A percentile compares a stretch with the other conserved stretches of the same genome.
These are phyloP conservation scores for Oxystoma pomonae DNA, from an alignment of 2,888 invertebrate genomes.

Conservation along the genomic window DNA sequence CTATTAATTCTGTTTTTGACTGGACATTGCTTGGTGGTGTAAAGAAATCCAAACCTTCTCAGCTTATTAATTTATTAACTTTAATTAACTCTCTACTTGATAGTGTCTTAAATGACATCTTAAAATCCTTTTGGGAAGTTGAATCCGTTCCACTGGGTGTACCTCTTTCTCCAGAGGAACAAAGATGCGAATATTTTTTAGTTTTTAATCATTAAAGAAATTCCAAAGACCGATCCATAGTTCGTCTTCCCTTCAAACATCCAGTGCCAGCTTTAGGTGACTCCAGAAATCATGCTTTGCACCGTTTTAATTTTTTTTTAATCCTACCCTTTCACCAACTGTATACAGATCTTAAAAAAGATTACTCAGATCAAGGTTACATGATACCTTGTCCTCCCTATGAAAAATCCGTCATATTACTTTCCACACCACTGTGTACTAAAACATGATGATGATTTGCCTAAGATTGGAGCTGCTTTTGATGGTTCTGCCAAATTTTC, in stretches of 20 bases:
- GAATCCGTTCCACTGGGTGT: neutral
- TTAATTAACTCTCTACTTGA: neutral
- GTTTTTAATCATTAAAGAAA: neutral
- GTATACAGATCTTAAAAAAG: neutral
- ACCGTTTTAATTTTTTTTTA: neutral
- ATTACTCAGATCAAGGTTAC: constrained; percentile 1
- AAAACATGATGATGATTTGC: neutral
- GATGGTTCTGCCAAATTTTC: constrained; percentile 5
- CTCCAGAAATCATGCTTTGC: neutral
- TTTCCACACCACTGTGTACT: constrained; percentile 5
- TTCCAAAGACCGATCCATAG: neutral
- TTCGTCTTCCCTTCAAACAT: neutral
- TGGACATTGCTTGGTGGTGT: neutral
- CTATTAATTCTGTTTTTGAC: neutral
- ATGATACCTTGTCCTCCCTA: neutral
- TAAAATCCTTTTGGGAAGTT: neutral
- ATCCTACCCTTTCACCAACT: neutral
- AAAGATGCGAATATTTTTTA: neutral
- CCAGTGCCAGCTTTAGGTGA: neutral
- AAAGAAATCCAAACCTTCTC: neutral
- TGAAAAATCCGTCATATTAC: neutral
- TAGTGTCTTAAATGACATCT: neutral
- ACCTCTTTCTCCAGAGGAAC: neutral
- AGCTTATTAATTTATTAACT: neutral
- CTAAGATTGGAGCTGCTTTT: constrained; percentile 7